Evolutionary conservation across 1,140 invertebrate genomes (phyloP), one percentile per base, ranked within the genome.

Genomic region (Drosophila sp.): DNA sequence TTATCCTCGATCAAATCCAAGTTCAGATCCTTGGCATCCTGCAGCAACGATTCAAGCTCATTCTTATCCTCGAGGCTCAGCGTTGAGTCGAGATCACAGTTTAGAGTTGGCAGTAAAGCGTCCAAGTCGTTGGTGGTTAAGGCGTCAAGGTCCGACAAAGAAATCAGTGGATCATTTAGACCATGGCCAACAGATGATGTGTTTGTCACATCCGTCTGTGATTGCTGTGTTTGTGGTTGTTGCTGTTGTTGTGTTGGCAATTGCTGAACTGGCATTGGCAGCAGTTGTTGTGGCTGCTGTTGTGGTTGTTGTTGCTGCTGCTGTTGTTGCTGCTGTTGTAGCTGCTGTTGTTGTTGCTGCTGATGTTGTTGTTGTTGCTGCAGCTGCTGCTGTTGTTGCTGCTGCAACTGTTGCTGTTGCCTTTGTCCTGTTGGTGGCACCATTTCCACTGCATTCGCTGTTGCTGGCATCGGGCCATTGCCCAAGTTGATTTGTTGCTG

Each of bases 41-140:
- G 90, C 51, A 92, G 67, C 43, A 92, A 72, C 40, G 92, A 87
- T 76, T 92, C 91, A 38, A 92, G 77, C 53, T 91, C 90, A 51
- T 92, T 90, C 76, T 92, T 93, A 65, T 92, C 78, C 70, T 94
- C 93, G 11, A 94, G 90, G 77, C 93, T 93, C 8, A 93, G 92
- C 18, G 91, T 79, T 46, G 89, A 91, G 67, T 92, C 92, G 29
- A 94, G 91, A 90, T 94, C 94, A 63, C 92, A 93, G 81, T 90
- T 92, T 9, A 95, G 89, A 36, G 93, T 93, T 11, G 94, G 94
- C 72, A 95, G 87, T 81, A 95, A 89, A 72, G 94, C 93, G 66
- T 95, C 94, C 46, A 95, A 92, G 76, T 95, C 94, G 72, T 93
- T 93, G 27, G 92, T 90, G 50, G 93, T 93, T 40, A 93, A 66